Percentiles rank a stretch among this genome's conserved stretches.
Conservation (phyloP, 2,888 invertebrate species). For the Formica aserva region DNA sequence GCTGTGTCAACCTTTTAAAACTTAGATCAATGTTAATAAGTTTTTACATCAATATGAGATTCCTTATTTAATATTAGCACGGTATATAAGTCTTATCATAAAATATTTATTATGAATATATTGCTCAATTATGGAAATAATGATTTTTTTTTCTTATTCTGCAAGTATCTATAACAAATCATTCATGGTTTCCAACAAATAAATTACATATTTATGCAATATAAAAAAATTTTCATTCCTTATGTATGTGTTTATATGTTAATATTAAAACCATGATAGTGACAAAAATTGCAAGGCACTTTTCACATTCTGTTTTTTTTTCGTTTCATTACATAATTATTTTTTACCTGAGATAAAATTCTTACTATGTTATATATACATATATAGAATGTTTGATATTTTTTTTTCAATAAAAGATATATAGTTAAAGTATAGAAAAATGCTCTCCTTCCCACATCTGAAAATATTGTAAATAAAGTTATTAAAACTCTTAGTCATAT, state of each 20-base stretch:
- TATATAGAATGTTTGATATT: conserved; percentile 19
- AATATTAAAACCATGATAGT: conserved; percentile 54
- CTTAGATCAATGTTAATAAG: neutral
- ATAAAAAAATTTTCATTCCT: conserved; percentile 62
- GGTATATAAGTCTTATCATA: conserved; percentile 52
- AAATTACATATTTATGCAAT: conserved; percentile 60
- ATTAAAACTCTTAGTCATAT: neutral
- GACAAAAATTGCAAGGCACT: conserved; percentile 75
- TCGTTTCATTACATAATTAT: conserved; percentile 35
- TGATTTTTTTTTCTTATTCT: conserved; percentile 22
- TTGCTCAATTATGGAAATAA: conserved; percentile 8
- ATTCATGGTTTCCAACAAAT: conserved; percentile 15
- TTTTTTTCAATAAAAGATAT: conserved; percentile 20
- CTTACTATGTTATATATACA: conserved; percentile 5
- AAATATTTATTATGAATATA: conserved; percentile 65
- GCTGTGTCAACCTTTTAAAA: conserved; percentile 6
- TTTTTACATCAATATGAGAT: conserved; percentile 52
- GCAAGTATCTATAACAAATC: conserved; percentile 48
- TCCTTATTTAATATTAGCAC: conserved; percentile 47
- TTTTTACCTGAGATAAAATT: conserved; percentile 52
- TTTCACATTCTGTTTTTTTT: conserved; percentile 56
- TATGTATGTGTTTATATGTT: conserved; percentile 26
- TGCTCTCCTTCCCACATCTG: neutral
- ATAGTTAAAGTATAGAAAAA: neutral
- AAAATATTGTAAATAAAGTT: neutral